Conservation (phyloP, 2,113 vertebrate species). For the Piprites chloris region DNA sequence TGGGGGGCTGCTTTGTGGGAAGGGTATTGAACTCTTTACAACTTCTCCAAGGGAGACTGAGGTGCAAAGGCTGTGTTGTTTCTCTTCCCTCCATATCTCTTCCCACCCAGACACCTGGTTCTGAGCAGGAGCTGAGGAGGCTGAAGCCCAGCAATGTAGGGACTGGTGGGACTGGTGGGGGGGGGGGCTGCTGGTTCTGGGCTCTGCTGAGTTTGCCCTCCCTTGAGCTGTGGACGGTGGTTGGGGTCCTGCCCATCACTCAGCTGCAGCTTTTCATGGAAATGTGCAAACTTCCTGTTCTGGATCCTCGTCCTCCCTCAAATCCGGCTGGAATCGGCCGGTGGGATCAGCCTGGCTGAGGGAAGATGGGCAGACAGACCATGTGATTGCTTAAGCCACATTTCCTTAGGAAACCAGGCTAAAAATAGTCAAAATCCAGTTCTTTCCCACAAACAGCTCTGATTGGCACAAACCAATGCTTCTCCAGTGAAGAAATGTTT, state of each 20-base stretch:
- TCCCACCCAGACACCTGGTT: background rate
- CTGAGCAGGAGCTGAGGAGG: background rate
- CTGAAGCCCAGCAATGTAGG: background rate
- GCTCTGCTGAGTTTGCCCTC: background rate
- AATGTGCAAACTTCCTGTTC: background rate
- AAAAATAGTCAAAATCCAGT: constrained; percentile 33
- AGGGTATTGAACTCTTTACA: background rate
- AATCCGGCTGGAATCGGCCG: rapidly evolving
- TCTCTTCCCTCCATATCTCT: rapidly evolving
- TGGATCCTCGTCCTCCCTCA: background rate
- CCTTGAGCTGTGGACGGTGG: background rate
- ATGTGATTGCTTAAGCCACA: constrained; percentile 39
- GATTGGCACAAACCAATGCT: background rate
- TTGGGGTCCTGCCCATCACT: rapidly evolving
- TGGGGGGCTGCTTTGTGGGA: too few relatives aligned
- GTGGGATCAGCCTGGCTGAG: background rate
- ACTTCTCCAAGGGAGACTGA: background rate
- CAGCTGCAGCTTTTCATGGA: background rate
- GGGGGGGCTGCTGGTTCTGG: background rate
- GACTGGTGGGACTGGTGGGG: background rate
- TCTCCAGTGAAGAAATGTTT: background rate
- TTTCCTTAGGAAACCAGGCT: constrained; percentile 46
- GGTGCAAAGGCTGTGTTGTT: background rate
- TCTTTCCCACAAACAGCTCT: background rate
- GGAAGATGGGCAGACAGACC: background rate